Evolutionary conservation across 2,797 vertebrate genomes (phyloP), one percentile per base, ranked within the genome.

Genomic region (Diglossa cyanea): DNA sequence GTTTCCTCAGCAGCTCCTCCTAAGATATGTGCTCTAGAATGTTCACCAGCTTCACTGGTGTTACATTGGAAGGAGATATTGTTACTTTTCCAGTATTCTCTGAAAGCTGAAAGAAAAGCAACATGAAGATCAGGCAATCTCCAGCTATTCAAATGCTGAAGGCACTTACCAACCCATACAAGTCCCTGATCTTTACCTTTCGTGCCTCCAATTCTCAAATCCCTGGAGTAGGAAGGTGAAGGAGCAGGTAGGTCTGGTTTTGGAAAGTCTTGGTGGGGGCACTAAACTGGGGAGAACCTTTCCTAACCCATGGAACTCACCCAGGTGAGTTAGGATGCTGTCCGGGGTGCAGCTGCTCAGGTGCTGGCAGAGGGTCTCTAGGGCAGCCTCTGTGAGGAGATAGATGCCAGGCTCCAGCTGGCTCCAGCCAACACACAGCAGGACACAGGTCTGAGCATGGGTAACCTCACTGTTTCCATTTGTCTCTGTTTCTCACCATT

Each of bases 171-270:
- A 51, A 17, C 8, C 33, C 70, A 45, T 7, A 53, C 10, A 45
- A 9, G 4, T 1, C 2, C 0, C 0, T 7, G 20, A 45, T 63
- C 33, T 62, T 75, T 23, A 42, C 11, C 11, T n/a, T 62, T 26
- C 0, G 1, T 23, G 10, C 44, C 44, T 51, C 14, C 65, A 76
- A 2, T 51, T 50, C 50, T 51, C 65, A 57, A 57, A 45, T 39
- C 15, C 24, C 57, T 33, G 20, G 11, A 61, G 25, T 1, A 45
- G 42, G 33, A 65, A 58, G 30, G 10, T 19, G 30, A 6, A 50
- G 20, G 6, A 54, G 10, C 62, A 82, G 13, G 17, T 6, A 3
- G 0, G 0, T 19, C 40, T 39, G 19, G n/a, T 30, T 88, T 44
- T 10, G 20, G 17, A 17, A 75, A 57, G n/a, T 7, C 25, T 45